Conservation (phyloP, 2,888 invertebrate species). For the Hydriomena furcata region DNA sequence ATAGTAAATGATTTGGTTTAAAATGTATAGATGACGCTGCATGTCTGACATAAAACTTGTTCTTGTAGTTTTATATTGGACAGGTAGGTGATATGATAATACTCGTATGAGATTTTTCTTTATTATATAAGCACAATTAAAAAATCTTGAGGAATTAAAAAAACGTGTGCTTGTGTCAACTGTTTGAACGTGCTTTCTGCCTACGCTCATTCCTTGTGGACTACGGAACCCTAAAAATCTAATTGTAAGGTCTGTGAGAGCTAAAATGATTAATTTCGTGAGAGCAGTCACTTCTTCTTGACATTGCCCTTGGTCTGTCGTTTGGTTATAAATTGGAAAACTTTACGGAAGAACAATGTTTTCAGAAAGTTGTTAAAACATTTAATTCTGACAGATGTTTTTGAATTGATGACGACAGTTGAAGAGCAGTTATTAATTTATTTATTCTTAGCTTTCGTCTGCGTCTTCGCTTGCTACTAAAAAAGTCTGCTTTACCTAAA, state of each 20-base stretch:
- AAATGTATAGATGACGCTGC: slow-evolving; percentile 15
- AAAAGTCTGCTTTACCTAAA: too few species aligned
- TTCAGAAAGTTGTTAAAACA: slow-evolving; percentile 3
- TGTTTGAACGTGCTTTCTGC: too few species aligned
- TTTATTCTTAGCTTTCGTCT: background rate
- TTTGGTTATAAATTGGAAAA: slow-evolving; percentile 21
- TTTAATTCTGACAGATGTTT: slow-evolving; percentile 25
- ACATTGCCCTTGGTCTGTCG: slow-evolving; percentile 31
- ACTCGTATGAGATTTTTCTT: too few species aligned
- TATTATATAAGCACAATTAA: too few species aligned
- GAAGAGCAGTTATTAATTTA: slow-evolving; percentile 23
- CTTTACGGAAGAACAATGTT: slow-evolving; percentile 11
- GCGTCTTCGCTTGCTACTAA: too few species aligned
- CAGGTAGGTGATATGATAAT: too few species aligned
- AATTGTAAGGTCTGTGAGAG: too few species aligned
- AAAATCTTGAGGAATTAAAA: too few species aligned
- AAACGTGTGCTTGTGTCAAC: too few species aligned
- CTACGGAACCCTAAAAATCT: too few species aligned
- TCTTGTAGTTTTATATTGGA: too few species aligned
- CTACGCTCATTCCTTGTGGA: too few species aligned
- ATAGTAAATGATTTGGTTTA: background rate
- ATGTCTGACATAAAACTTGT: background rate
- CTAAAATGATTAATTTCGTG: background rate
- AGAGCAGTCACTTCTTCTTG: slow-evolving; percentile 12
- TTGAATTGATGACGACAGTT: slow-evolving; percentile 18